These are phyloP conservation scores for Polyommatus iphigenia DNA, from an alignment of 2,888 invertebrate genomes.

Conservation along the genomic window DNA sequence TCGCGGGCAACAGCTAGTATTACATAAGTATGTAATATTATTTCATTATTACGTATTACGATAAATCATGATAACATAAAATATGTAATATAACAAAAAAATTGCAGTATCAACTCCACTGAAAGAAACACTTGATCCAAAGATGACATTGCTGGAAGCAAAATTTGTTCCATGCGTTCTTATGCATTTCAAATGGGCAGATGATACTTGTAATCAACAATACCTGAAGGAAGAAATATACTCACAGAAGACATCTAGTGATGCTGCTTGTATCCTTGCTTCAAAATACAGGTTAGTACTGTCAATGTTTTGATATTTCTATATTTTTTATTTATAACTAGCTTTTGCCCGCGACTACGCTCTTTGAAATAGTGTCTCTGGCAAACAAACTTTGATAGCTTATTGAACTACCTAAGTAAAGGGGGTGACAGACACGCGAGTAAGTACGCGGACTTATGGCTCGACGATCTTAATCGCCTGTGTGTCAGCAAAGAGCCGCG, in stretches of 20 bases:
- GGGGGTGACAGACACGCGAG: too few species aligned
- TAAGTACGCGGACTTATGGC: too few species aligned
- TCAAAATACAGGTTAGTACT: conserved; percentile 81
- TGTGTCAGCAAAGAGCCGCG: too few species aligned
- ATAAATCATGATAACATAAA: too few species aligned
- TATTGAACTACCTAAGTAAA: too few species aligned
- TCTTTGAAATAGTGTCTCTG: too few species aligned
- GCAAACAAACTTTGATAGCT: neutral
- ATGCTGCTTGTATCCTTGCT: conserved; percentile 84
- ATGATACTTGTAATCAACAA: conserved; percentile 55
- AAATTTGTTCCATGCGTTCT: conserved; percentile 89
- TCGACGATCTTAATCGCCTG: too few species aligned
- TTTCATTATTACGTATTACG: neutral
- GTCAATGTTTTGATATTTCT: neutral
- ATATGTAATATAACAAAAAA: neutral
- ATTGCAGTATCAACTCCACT: conserved; percentile 90
- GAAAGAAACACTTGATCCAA: conserved; percentile 82
- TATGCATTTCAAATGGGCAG: conserved; percentile 84
- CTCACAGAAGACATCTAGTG: conserved; percentile 82
- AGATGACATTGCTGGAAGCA: conserved; percentile 84
- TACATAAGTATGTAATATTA: too few species aligned
- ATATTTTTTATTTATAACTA: neutral
- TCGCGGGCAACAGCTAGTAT: too few species aligned
- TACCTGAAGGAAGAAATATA: conserved; percentile 82
- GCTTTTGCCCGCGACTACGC: too few species aligned